phyloP scores from a whole-genome alignment of 2,888 invertebrate genomes.

The Leucophenga maculata region DNA sequence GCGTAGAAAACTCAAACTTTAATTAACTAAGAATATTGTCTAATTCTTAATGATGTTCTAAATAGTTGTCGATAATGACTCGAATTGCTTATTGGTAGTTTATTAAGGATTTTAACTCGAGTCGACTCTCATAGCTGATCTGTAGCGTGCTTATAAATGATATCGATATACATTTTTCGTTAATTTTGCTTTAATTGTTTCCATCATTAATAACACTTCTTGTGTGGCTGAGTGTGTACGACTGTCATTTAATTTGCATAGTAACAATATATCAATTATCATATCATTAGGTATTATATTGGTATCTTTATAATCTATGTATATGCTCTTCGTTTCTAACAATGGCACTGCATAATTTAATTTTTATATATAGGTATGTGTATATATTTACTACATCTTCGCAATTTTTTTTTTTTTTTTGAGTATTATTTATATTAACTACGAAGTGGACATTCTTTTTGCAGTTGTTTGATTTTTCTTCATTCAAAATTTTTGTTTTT shows the following conservation, averaged over 20 bases:
- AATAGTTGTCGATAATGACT: too few relatives aligned
- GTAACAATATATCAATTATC: neutral
- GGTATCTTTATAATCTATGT: neutral
- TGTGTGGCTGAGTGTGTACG: neutral
- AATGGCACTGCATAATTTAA: neutral
- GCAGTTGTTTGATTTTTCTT: slow-evolving; percentile 36
- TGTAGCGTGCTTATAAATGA: too few relatives aligned
- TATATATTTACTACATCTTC: neutral
- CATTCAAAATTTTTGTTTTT: slow-evolving; percentile 40
- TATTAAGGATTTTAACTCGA: too few relatives aligned
- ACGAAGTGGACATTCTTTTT: slow-evolving; percentile 21
- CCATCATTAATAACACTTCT: neutral
- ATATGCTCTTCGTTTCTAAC: slow-evolving; percentile 8
- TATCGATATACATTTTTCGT: too few relatives aligned
- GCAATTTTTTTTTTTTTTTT: neutral
- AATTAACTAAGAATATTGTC: too few relatives aligned
- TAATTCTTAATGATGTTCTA: too few relatives aligned
- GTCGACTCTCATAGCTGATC: too few relatives aligned
- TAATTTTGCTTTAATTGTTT: too few relatives aligned
- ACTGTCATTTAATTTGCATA: neutral
- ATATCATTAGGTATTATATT: neutral
- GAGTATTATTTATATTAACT: too few relatives aligned
- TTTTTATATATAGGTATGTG: neutral
- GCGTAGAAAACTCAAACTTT: too few relatives aligned
- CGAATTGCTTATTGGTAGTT: too few relatives aligned